A percentile compares a stretch with the other conserved stretches of the same genome.
Conservation (phyloP, 1,140 invertebrate genomes). For the Copidosoma floridanum region DNA sequence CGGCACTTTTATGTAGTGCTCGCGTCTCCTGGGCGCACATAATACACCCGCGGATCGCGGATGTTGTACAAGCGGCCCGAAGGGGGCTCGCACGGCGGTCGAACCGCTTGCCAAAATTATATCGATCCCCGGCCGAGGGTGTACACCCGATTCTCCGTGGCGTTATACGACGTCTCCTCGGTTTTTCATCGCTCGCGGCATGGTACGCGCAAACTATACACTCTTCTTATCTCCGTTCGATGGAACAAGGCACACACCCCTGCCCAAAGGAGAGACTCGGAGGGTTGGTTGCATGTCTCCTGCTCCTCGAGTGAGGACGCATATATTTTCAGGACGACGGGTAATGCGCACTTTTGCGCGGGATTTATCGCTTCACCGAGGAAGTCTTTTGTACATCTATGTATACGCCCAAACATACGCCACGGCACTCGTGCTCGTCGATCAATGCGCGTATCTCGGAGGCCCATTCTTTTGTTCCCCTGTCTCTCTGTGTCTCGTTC, state of each 20-base stretch:
- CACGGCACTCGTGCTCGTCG: no score
- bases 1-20: slow-evolving; percentile 11
- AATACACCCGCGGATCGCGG: slow-evolving; percentile 3
- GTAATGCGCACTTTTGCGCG: slow-evolving; percentile 13
- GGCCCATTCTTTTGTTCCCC: no score
- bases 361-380: slow-evolving; percentile 17
- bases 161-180: slow-evolving; percentile 30
- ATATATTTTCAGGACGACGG: no score
- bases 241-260: slow-evolving; percentile 18
- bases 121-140: no score
- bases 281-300: no score
- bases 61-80: neutral
- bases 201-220: neutral
- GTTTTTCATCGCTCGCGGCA: slow-evolving; percentile 18
- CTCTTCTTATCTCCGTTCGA: slow-evolving; percentile 8
- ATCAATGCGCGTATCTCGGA: no score
- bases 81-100: no score
- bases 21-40: neutral
- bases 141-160: no score
- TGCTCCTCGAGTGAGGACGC: no score
- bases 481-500: no score
- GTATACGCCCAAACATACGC: no score
- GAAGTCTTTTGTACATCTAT: slow-evolving; percentile 21
- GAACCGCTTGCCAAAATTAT: slow-evolving; percentile 42
- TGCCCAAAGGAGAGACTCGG: no score